Conservation (phyloP, 2,888 invertebrate species). For the Perizoma affinitatum region DNA sequence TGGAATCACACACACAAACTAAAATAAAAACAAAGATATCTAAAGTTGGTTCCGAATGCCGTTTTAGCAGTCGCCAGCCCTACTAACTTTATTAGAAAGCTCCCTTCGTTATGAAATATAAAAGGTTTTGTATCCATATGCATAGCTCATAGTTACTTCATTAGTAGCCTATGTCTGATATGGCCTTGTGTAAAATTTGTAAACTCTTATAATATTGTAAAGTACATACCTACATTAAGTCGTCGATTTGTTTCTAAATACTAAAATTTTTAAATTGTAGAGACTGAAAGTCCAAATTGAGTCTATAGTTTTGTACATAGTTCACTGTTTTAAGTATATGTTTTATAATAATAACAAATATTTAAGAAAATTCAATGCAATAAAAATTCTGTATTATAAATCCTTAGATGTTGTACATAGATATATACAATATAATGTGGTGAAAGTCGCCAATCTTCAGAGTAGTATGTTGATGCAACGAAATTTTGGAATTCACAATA, state of each 20-base stretch:
- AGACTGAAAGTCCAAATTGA: slow-evolving; percentile 84
- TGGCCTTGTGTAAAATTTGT: slow-evolving; percentile 73
- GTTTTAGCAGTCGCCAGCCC: slow-evolving; percentile 24
- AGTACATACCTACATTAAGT: slow-evolving; percentile 47
- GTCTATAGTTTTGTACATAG: slow-evolving; percentile 83
- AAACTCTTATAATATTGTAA: slow-evolving; percentile 52
- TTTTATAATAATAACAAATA: slow-evolving; percentile 71
- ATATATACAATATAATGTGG: slow-evolving; percentile 57
- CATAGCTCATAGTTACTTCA: slow-evolving; percentile 15
- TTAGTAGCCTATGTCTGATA: slow-evolving; percentile 54
- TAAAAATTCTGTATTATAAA: slow-evolving; percentile 80
- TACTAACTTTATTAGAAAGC: slow-evolving; percentile 2
- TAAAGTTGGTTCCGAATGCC: not conserved
- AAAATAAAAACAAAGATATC: no score
- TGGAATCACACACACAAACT: no score
- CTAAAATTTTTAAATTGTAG: slow-evolving; percentile 74
- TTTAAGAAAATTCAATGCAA: slow-evolving; percentile 79
- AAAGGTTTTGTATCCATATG: slow-evolving; percentile 5
- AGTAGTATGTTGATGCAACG: slow-evolving; percentile 57
- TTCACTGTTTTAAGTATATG: slow-evolving; percentile 79
- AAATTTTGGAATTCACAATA: slow-evolving; percentile 19
- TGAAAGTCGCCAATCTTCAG: slow-evolving; percentile 56
- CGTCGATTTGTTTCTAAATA: slow-evolving; percentile 58
- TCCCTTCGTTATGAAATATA: not conserved
- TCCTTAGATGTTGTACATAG: slow-evolving; percentile 67